Percentiles rank a stretch among this genome's conserved stretches.
These are phyloP conservation scores for Gerris lacustris DNA, from an alignment of 2,888 invertebrate species.

Conservation along the genomic window DNA sequence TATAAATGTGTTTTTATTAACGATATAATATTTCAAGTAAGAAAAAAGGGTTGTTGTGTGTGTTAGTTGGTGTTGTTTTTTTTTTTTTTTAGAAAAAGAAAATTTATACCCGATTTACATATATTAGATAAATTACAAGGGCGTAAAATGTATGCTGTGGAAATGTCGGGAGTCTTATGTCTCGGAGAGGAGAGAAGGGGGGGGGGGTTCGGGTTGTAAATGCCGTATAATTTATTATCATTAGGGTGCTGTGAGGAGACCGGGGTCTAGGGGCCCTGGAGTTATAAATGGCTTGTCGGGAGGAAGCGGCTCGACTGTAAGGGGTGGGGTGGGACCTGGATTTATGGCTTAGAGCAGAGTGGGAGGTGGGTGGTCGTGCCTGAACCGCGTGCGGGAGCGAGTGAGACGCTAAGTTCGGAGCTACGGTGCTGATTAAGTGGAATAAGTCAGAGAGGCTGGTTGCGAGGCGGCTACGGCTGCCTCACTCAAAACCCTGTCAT, in stretches of 20 bases:
- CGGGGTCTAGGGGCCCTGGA: background rate
- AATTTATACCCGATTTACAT: conserved; percentile 5
- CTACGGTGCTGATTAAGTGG: conserved; percentile 2
- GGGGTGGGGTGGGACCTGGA: background rate
- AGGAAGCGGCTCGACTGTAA: background rate
- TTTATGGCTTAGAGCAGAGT: background rate
- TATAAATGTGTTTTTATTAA: conserved; percentile 3
- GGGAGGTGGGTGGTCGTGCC: background rate
- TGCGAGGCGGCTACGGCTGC: background rate
- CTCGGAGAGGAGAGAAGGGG: background rate
- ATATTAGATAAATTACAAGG: conserved; percentile 7
- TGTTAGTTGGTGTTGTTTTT: background rate
- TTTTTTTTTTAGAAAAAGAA: background rate
- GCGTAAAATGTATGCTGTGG: conserved; percentile 9
- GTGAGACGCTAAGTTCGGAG: background rate
- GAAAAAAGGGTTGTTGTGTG: background rate
- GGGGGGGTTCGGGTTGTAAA: conserved; percentile 4
- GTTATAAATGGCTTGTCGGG: conserved; percentile 8
- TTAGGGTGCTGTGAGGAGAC: background rate
- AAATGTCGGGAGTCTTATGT: conserved; percentile 7
- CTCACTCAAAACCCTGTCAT: conserved; percentile 3
- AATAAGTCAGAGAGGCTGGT: background rate
- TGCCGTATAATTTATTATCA: conserved; percentile 10
- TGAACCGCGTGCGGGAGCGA: background rate
- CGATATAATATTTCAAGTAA: background rate